These are phyloP conservation scores for Cataglyphis altisquamis DNA, from an alignment of 2,888 invertebrate species.

Conservation along the genomic window DNA sequence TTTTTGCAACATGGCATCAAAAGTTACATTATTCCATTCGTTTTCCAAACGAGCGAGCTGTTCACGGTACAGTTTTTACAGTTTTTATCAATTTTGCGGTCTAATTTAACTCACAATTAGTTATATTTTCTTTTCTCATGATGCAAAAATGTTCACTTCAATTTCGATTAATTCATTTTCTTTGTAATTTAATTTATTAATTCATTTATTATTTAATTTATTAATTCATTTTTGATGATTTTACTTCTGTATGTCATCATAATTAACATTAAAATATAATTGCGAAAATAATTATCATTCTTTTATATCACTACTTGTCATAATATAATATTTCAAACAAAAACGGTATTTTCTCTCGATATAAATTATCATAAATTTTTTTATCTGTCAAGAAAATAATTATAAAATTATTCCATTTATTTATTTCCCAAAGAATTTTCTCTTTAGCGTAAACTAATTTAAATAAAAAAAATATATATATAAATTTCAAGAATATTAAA, in stretches of 20 bases:
- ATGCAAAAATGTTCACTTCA: background rate
- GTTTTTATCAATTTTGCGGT: constrained; percentile 20
- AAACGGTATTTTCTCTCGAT: background rate
- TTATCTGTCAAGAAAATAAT: background rate
- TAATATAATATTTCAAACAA: constrained; percentile 9
- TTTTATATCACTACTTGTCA: background rate
- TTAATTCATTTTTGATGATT: too few species aligned
- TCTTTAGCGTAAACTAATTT: background rate
- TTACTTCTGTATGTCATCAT: background rate
- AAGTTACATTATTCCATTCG: constrained; percentile 8
- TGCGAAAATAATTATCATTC: background rate
- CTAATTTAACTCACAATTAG: background rate
- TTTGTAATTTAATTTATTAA: background rate
- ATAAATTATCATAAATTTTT: background rate
- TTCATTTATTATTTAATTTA: too few species aligned
- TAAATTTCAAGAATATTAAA: background rate
- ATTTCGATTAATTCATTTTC: constrained; percentile 5
- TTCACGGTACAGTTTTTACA: constrained; percentile 14
- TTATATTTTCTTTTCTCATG: background rate
- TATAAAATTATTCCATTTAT: background rate
- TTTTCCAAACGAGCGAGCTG: constrained; percentile 18
- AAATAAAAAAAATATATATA: background rate
- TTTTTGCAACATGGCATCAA: background rate
- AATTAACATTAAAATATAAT: background rate
- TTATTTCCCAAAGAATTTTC: background rate